Evolutionary conservation across 2,113 vertebrate species (phyloP).

Genomic region (Psittacula cyanocephala): DNA sequence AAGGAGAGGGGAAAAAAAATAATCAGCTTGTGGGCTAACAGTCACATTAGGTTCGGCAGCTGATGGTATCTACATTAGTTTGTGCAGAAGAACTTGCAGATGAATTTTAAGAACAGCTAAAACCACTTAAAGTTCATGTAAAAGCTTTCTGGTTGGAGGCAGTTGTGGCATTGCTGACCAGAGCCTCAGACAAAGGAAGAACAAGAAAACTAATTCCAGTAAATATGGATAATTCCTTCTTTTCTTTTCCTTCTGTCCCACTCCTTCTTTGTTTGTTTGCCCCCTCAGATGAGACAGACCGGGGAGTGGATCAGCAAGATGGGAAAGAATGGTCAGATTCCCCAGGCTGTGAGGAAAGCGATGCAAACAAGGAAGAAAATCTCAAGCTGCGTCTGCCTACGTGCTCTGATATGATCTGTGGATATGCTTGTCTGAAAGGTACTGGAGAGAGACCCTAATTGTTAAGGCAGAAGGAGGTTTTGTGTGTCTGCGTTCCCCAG

Average conservation of each 20-base stretch:
- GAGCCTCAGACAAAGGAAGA: neutral
- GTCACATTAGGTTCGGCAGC: neutral
- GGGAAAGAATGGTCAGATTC: conserved; percentile 77
- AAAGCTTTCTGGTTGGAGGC: neutral
- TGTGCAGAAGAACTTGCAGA: neutral
- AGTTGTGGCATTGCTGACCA: neutral
- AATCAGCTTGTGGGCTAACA: neutral
- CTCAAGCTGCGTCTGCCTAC: conserved; percentile 88
- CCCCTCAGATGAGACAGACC: conserved; percentile 77
- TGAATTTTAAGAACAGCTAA: neutral
- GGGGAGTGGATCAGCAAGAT: conserved; percentile 91
- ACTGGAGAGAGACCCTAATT: conserved; percentile 41
- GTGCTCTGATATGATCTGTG: conserved; percentile 95
- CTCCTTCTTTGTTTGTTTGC: neutral
- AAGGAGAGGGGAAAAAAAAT: neutral
- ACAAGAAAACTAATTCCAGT: neutral
- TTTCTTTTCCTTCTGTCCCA: neutral
- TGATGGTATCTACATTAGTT: neutral
- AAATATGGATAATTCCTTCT: neutral
- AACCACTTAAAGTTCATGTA: neutral
- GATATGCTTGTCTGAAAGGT: conserved; percentile 96
- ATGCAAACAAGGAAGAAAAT: conserved; percentile 82
- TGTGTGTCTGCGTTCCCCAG: neutral
- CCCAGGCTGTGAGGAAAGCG: conserved; percentile 84
- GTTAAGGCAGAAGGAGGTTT: neutral